Evolutionary conservation across 2,797 vertebrate genomes (phyloP), one percentile per base, ranked within the genome.

Genomic region (Hephaestus fuliginosus): DNA sequence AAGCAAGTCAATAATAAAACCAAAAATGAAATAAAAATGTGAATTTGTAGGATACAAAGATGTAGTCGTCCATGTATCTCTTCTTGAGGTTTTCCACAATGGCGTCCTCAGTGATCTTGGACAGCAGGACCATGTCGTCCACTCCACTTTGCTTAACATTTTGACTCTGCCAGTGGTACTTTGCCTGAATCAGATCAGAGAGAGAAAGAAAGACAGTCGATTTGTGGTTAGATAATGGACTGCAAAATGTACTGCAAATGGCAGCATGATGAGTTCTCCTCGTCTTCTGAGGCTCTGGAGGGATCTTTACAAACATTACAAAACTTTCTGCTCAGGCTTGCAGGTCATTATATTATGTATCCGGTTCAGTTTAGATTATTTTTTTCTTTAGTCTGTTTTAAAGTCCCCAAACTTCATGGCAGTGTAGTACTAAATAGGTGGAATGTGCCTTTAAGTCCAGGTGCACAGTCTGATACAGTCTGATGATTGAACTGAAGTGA

Each of bases 161-260:
- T 89, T 99, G 98, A 95, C 97, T 99, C 94, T 99, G 98, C 98
- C 98, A 99, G 94, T 99, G 98, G 85, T 99, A 98, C 93, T 99
- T 99, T 28, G 97, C 98, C 96, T 96, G 84, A n/a, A 74, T 30
- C 43, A 43, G 20, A 74, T 4, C 15, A 69, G 36, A 70, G 9
- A 80, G 10, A 58, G 11, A 77, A 4, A 39, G 0, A n/a, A 5
- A 18, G 2, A 60, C 7, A 3, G 28, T 49, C 9, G 8, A 20
- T 0, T 18, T 13, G 22, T 49, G 20, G 39, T 28, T 15, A 44
- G 49, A 58, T 14, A 72, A 41, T 13, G 15, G 25, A 25, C 25
- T 25, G 25, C 25, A 2, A 1, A 25, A 25, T 25, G 25, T 15
- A 57, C 1, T 15, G 53, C 2, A 53, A 25, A 46, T n/a, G 36